phyloP scores from a whole-genome alignment of 2,113 vertebrate species.

The Capreolus pygargus region DNA sequence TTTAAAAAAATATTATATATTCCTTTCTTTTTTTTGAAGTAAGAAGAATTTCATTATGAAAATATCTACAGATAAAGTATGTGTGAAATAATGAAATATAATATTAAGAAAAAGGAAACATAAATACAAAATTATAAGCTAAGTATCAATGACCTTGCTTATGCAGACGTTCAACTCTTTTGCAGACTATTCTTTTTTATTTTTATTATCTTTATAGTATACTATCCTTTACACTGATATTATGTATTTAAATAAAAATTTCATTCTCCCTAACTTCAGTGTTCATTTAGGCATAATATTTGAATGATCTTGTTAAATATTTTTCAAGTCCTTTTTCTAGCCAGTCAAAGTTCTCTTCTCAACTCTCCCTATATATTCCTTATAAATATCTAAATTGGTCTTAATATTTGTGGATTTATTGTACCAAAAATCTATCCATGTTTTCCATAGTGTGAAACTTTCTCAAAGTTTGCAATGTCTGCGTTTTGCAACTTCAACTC shows the following conservation, averaged over 20 bases:
- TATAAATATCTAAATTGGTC: not conserved
- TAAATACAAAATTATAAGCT: not conserved
- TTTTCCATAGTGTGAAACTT: not conserved
- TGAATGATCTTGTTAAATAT: not conserved
- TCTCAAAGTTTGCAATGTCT: not conserved
- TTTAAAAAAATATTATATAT: not conserved
- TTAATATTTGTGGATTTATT: not conserved
- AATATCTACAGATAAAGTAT: not conserved
- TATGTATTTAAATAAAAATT: not conserved
- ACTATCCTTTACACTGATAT: not conserved
- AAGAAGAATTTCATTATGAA: not conserved
- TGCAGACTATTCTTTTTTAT: not conserved
- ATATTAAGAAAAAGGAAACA: not conserved
- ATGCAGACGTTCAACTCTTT: not conserved
- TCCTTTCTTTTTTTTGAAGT: not conserved
- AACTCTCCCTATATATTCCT: not conserved
- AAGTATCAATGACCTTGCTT: not conserved
- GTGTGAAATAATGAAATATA: not conserved
- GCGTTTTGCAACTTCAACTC: not conserved
- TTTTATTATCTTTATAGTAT: not conserved
- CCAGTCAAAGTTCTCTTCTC: not conserved
- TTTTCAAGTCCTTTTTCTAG: not conserved
- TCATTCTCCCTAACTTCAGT: not conserved
- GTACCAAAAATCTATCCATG: not conserved
- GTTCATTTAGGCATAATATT: not conserved